A percentile compares a stretch with the other conserved stretches of the same genome.
These are phyloP conservation scores for Halocynthia roretzi DNA, from an alignment of 23 tunicate species.

Conservation along the genomic window DNA sequence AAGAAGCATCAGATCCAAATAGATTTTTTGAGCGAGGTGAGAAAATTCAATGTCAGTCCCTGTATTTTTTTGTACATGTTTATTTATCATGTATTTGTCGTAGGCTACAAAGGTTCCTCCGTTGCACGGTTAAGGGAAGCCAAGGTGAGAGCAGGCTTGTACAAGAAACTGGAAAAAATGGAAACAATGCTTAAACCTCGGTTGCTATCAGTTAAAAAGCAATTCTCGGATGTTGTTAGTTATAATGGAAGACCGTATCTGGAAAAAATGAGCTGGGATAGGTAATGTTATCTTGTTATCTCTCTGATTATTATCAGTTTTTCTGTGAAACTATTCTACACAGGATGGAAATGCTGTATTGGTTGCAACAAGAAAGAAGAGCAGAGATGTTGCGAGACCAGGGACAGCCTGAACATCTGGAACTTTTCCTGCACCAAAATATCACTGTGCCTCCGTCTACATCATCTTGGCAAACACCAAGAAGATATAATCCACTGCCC, in stretches of 20 bases:
- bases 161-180: slow-evolving; percentile 38
- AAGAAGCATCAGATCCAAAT: slow-evolving; percentile 83
- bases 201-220: slow-evolving; percentile 29
- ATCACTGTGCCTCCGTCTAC: not conserved
- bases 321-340: not conserved
- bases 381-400: slow-evolving; percentile 25
- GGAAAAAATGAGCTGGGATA: slow-evolving; percentile 81
- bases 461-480: not conserved
- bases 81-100: not conserved
- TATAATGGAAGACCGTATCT: slow-evolving; percentile 59
- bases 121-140: slow-evolving; percentile 56
- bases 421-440: slow-evolving; percentile 42
- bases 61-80: not conserved
- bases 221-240: slow-evolving; percentile 47
- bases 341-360: slow-evolving; percentile 90
- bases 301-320: not conserved
- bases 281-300: slow-evolving; percentile 15
- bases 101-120: slow-evolving; percentile 63
- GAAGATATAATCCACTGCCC: slow-evolving; percentile 3
- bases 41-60: not conserved
- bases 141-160: slow-evolving; percentile 37
- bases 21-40: slow-evolving; percentile 72
- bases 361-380: slow-evolving; percentile 87
- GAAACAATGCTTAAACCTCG: slow-evolving; percentile 27
- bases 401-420: slow-evolving; percentile 62